Conservation (phyloP, 2,888 invertebrate species). For the Podotricha telesiphe region DNA sequence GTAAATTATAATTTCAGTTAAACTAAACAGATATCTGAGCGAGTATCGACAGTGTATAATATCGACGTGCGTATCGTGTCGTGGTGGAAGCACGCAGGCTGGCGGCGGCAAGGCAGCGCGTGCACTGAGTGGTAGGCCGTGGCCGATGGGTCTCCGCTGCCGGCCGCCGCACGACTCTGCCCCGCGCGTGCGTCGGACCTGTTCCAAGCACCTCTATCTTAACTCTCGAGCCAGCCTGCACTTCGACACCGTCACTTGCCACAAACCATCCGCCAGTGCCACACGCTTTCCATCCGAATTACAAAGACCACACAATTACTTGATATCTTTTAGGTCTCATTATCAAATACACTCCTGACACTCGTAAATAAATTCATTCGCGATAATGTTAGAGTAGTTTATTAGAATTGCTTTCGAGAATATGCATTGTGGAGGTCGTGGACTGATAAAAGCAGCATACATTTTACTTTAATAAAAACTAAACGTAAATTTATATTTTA, state of each 20-base stretch:
- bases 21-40: constrained; percentile 3
- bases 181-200: constrained; percentile 75
- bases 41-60: constrained; percentile 44
- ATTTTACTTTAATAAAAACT: constrained; percentile 23
- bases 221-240: constrained; percentile 49
- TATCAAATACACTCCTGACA: constrained; percentile 50
- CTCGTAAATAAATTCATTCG: constrained; percentile 48
- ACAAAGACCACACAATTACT: constrained; percentile 49
- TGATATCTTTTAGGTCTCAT: constrained; percentile 45
- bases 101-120: constrained; percentile 76
- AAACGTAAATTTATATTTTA: neutral
- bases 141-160: constrained; percentile 51
- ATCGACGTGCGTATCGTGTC: constrained; percentile 50
- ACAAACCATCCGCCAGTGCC: constrained; percentile 19
- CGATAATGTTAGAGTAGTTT: constrained; percentile 47
- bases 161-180: constrained; percentile 59
- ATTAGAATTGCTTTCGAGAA: constrained; percentile 39
- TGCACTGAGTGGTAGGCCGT: constrained; percentile 69
- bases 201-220: constrained; percentile 67
- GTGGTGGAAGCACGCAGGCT: constrained; percentile 63
- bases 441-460: constrained; percentile 36
- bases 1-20: constrained; percentile 11
- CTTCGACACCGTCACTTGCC: constrained; percentile 48
- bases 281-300: constrained; percentile 17
- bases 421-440: constrained; percentile 42